A percentile compares a stretch with the other conserved stretches of the same genome.
phyloP scores from a whole-genome alignment of 2,113 vertebrate genomes.

The Brevimyrus niger region DNA sequence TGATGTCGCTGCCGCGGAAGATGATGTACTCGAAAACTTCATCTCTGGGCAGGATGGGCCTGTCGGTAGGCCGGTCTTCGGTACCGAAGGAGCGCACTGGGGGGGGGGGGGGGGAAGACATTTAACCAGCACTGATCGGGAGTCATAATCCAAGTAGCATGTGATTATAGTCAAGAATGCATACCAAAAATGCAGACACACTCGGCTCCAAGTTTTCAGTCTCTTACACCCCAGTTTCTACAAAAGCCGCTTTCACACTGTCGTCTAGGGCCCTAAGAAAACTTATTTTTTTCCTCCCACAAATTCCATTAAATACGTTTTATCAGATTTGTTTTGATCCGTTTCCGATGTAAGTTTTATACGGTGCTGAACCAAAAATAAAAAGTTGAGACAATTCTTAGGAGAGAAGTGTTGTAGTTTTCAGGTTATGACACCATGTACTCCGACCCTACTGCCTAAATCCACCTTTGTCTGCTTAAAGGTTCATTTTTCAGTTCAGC shows the following conservation, averaged over 20 bases:
- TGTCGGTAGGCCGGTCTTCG: conserved; percentile 90
- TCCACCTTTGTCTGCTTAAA: not conserved
- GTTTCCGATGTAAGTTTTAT: not conserved
- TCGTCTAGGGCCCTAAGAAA: not conserved
- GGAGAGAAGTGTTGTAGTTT: not conserved
- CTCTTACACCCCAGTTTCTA: not conserved
- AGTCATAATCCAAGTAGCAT: not conserved
- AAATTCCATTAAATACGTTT: not conserved
- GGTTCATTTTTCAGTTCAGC: not conserved
- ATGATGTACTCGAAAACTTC: conserved; percentile 98
- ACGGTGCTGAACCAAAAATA: not conserved
- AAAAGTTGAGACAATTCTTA: not conserved
- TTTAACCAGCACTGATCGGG: not conserved
- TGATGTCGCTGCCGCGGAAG: conserved; percentile 94
- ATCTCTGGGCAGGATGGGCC: conserved; percentile 90
- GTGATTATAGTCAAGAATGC: not conserved
- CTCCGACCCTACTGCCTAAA: not conserved
- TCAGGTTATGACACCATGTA: not conserved
- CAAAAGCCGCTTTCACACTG: not conserved
- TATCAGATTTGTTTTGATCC: not conserved
- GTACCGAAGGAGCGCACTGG: conserved; percentile 92
- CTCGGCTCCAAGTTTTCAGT: not conserved
- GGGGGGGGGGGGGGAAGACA: not conserved
- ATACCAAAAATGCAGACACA: not conserved
- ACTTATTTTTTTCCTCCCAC: not conserved